Evolutionary conservation across 2,797 vertebrate genomes (phyloP).

Genomic region (Dendrocincla tyrannina): DNA sequence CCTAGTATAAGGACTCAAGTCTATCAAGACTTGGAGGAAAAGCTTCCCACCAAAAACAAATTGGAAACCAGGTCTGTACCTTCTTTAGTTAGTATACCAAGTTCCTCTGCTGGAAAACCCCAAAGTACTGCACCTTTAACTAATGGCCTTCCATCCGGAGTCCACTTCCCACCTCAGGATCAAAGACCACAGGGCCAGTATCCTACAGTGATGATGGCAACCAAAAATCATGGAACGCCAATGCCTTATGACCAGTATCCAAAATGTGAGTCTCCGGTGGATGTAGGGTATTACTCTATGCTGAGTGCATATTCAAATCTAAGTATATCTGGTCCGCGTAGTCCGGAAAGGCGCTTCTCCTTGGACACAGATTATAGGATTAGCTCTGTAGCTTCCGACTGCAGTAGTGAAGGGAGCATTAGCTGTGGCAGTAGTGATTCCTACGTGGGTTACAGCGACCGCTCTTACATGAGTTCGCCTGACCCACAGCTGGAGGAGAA

Average conservation of each 20-base stretch:
- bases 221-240: constrained; percentile 81
- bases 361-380: constrained; percentile 86
- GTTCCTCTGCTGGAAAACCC: constrained; percentile 79
- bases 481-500: constrained; percentile 85
- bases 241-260: constrained; percentile 87
- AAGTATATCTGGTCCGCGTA: constrained; percentile 83
- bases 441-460: constrained; percentile 83
- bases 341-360: constrained; percentile 87
- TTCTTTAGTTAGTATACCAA: constrained; percentile 81
- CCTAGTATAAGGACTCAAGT: constrained; percentile 90
- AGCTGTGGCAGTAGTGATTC: constrained; percentile 91
- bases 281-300: constrained; percentile 91
- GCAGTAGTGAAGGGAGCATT: constrained; percentile 91
- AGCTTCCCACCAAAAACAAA: constrained; percentile 89
- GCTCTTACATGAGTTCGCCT: constrained; percentile 84
- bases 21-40: constrained; percentile 92
- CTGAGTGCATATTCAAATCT: constrained; percentile 86
- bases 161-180: constrained; percentile 85
- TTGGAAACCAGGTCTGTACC: constrained; percentile 85
- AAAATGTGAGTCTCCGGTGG: constrained; percentile 90
- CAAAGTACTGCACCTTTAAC: constrained; percentile 82
- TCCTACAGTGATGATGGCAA: constrained; percentile 77
- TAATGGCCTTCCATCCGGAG: constrained; percentile 78
- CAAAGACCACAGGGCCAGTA: constrained; percentile 81
- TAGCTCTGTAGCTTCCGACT: constrained; percentile 88